Conservation (phyloP, 1,140 invertebrate species). For the Bombus haemorrhoidalis region DNA sequence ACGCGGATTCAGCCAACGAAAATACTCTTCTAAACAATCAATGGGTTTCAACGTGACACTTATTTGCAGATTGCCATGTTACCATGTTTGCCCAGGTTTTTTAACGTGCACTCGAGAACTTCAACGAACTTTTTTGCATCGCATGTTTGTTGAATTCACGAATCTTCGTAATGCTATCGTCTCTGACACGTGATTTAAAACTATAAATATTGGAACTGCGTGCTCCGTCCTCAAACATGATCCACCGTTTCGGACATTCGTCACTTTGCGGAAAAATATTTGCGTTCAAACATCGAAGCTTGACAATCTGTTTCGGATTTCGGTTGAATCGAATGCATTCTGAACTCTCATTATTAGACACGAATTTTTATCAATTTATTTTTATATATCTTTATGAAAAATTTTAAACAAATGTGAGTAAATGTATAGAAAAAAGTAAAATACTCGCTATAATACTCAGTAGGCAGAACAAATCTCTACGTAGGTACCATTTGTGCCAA, state of each 20-base stretch:
- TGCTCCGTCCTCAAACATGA: background rate
- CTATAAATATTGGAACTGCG: background rate
- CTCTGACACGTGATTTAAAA: background rate
- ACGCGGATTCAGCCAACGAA: constrained; percentile 1
- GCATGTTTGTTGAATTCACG: background rate
- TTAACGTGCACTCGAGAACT: background rate
- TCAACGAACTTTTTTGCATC: background rate
- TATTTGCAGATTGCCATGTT: background rate
- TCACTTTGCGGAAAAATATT: constrained; percentile 4
- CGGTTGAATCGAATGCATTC: too few relatives aligned
- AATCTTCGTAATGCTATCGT: background rate
- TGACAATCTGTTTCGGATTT: too few relatives aligned
- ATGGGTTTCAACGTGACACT: constrained; percentile 7
- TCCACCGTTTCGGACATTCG: background rate
- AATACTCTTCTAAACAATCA: constrained; percentile 16
- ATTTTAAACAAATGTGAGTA: too few relatives aligned
- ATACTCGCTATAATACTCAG: too few relatives aligned
- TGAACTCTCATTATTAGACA: too few relatives aligned
- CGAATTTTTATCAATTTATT: too few relatives aligned
- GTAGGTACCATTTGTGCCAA: too few relatives aligned
- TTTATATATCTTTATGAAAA: too few relatives aligned
- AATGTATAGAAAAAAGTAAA: too few relatives aligned
- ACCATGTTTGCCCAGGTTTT: background rate
- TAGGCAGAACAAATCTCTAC: too few relatives aligned
- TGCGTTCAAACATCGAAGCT: background rate